Evolutionary conservation across 2,888 invertebrate genomes (phyloP).

Genomic region (Ceriagrion tenellum): DNA sequence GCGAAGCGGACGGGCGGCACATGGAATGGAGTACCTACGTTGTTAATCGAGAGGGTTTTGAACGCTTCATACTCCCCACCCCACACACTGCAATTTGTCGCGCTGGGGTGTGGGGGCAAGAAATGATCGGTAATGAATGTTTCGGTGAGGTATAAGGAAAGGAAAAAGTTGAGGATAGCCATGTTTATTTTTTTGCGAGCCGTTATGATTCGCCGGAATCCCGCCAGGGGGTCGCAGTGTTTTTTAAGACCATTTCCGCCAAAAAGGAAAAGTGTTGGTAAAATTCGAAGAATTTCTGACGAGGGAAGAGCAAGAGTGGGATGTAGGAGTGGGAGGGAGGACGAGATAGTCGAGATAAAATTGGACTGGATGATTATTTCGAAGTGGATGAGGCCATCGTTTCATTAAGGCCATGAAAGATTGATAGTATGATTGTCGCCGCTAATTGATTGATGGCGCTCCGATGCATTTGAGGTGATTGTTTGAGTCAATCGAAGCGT

Average conservation of each 20-base stretch:
- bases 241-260: not conserved
- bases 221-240: not conserved
- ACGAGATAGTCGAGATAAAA: not conserved
- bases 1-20: not conserved
- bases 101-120: not conserved
- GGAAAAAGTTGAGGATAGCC: not conserved
- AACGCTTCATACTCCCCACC: not conserved
- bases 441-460: slow-evolving; percentile 66
- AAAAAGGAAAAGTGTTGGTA: not conserved
- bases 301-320: no score
- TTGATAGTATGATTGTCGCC: slow-evolving; percentile 62
- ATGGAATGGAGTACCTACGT: not conserved
- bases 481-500: slow-evolving; percentile 60
- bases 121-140: not conserved
- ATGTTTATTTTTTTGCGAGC: no score
- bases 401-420: slow-evolving; percentile 66
- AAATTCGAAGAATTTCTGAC: slow-evolving; percentile 2
- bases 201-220: no score
- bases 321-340: not conserved
- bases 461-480: slow-evolving; percentile 61
- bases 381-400: slow-evolving; percentile 65
- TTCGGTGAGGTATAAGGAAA: not conserved
- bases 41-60: not conserved
- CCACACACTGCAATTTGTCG: not conserved
- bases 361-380: slow-evolving; percentile 64